Percentiles rank a stretch among this genome's conserved stretches.
Conservation (phyloP, 2,113 vertebrate species). For the Sisor rabdophorus region DNA sequence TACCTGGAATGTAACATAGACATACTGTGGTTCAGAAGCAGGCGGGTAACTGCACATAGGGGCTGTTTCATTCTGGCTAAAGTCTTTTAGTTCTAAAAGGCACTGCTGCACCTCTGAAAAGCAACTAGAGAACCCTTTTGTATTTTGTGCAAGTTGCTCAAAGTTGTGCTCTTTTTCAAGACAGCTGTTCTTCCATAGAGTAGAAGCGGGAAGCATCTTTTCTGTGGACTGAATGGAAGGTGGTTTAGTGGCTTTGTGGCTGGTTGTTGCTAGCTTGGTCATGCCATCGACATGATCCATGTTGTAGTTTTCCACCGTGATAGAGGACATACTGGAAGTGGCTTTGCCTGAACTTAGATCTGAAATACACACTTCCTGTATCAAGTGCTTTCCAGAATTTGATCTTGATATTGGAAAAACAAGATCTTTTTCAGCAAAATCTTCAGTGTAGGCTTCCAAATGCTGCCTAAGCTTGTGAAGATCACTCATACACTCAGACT, state of each 20-base stretch:
- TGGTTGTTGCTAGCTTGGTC: slow-evolving; percentile 50
- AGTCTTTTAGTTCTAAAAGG: slow-evolving; percentile 76
- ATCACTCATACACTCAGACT: slow-evolving; percentile 54
- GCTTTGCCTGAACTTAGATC: slow-evolving; percentile 73
- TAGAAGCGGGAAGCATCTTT: slow-evolving; percentile 50
- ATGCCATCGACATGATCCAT: slow-evolving; percentile 65
- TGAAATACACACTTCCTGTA: slow-evolving; percentile 78
- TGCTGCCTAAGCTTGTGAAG: slow-evolving; percentile 71
- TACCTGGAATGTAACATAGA: slow-evolving; percentile 90
- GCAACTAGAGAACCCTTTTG: slow-evolving; percentile 75
- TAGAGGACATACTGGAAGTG: slow-evolving; percentile 58
- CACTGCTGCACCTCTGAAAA: slow-evolving; percentile 77
- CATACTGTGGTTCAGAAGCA: slow-evolving; percentile 75
- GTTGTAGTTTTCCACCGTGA: slow-evolving; percentile 65
- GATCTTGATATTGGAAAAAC: slow-evolving; percentile 70
- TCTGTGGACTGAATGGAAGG: slow-evolving; percentile 68
- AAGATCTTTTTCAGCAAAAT: slow-evolving; percentile 69
- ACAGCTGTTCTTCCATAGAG: slow-evolving; percentile 56
- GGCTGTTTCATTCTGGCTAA: slow-evolving; percentile 74
- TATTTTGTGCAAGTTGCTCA: slow-evolving; percentile 68
- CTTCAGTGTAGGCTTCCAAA: slow-evolving; percentile 67
- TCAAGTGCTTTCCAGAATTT: slow-evolving; percentile 70
- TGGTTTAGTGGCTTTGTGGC: slow-evolving; percentile 63
- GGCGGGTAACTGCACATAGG: slow-evolving; percentile 68
- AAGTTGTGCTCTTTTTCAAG: slow-evolving; percentile 64